Evolutionary conservation across 2,113 vertebrate genomes (phyloP), one percentile per base, ranked within the genome.

Genomic region (Malurus elegans): DNA sequence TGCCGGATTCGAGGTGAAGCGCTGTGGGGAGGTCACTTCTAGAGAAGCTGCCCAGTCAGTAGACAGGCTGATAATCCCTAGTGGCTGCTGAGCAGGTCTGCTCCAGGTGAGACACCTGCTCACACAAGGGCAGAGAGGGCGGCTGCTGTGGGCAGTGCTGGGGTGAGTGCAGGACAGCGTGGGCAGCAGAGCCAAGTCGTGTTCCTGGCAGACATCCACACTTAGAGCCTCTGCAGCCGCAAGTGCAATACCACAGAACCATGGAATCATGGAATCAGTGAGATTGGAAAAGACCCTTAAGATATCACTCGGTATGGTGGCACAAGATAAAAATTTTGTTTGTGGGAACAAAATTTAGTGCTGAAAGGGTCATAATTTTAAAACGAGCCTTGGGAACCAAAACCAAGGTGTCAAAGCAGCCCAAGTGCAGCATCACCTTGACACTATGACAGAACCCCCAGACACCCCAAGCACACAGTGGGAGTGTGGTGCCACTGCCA

Each of bases 221-320:
- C 25, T 50, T 36, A 17, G 53, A 91, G 87, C n/a, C 54, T 48
- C 40, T 65, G 64, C 9, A 14, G 25, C 69, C 0, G 26, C 26
- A n/a, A 20, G 31, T 83, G 31, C n/a, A 51, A 2, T 12, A 9
- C 61, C 87, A 54, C 34, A 48, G 31, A 75, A 54, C 70, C 10
- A 1, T n/a, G 36, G 32, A 62, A 32, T 42, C 57, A n/a, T 64
- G 58, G 50, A 74, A 34, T 23, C 17, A 5, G 0, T 48, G 20
- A 48, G 56, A 42, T 9, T 70, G 42, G 56, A 62, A 83, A 48
- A 42, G 26, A 62, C 34, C 38, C 69, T 26, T 48, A 56, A 82
- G 34, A 32, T 54, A 48, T 19, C 0, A 5, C 57, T 83, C 1
- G 0, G 64, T 67, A 23, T 36, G 29, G 0, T 34, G 48, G 56